phyloP scores from a whole-genome alignment of 2,888 invertebrate species.

The Cataglyphis altisquamis region DNA sequence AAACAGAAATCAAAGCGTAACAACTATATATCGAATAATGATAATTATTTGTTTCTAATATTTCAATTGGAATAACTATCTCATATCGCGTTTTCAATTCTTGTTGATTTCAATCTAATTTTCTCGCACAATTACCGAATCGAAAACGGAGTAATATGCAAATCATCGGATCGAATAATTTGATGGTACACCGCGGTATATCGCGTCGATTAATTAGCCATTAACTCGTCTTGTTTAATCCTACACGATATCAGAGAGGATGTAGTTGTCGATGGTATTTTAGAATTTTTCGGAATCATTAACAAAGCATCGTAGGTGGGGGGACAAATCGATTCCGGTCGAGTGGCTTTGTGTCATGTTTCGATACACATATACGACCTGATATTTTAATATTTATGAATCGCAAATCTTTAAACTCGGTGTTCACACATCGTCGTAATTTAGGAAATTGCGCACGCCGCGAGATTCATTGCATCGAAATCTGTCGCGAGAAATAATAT shows the following conservation, averaged over 20 bases:
- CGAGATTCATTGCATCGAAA: constrained; percentile 5
- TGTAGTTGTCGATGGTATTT: neutral
- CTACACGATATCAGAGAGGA: no score
- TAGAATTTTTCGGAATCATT: neutral
- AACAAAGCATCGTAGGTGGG: neutral
- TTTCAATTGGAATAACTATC: neutral
- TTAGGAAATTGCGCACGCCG: neutral
- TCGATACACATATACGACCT: neutral
- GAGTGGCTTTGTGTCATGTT: neutral
- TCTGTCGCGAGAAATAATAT: neutral
- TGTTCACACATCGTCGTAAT: neutral
- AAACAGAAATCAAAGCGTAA: neutral
- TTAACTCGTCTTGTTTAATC: neutral
- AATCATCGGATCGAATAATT: neutral
- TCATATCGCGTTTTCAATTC: neutral
- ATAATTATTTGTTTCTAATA: neutral
- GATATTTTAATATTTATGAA: neutral
- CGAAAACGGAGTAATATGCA: neutral
- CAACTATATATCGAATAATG: neutral
- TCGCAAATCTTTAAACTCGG: neutral
- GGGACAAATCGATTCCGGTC: neutral
- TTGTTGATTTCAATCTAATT: neutral
- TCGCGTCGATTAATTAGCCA: neutral
- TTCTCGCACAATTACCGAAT: neutral
- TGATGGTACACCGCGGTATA: neutral